These are phyloP conservation scores for Plotosus lineatus DNA, from an alignment of 2,113 vertebrate species.

Conservation along the genomic window DNA sequence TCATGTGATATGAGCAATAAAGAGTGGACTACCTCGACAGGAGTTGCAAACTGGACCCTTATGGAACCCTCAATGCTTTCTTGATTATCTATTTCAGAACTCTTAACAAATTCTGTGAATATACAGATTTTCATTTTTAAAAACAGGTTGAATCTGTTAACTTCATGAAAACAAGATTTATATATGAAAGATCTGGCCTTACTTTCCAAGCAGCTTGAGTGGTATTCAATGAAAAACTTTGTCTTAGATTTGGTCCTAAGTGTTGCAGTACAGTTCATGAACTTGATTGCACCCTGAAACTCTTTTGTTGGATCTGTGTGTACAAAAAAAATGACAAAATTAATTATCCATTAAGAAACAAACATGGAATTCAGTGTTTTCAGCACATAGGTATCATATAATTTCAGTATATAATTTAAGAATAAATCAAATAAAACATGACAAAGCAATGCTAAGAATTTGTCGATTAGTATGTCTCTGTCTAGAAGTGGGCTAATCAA, in stretches of 20 bases:
- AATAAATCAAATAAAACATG: not conserved
- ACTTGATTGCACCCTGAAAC: conserved; percentile 86
- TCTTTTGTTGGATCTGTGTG: conserved; percentile 79
- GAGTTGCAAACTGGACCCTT: conserved; percentile 84
- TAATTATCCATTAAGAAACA: not conserved
- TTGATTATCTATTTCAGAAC: conserved; percentile 88
- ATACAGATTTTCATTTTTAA: not conserved
- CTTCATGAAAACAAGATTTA: not conserved
- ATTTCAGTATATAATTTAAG: too few relatives aligned
- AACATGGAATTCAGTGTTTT: not conserved
- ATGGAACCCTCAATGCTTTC: conserved; percentile 82
- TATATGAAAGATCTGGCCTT: conserved; percentile 39
- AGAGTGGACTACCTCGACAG: conserved; percentile 81
- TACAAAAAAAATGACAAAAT: not conserved
- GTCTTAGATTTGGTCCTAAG: conserved; percentile 95
- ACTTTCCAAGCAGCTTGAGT: conserved; percentile 97
- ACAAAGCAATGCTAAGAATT: not conserved
- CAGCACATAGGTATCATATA: not conserved
- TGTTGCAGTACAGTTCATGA: conserved; percentile 84
- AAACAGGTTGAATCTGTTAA: not conserved
- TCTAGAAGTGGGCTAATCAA: not conserved
- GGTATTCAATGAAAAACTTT: conserved; percentile 94
- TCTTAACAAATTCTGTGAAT: conserved; percentile 87
- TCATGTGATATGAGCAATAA: not conserved
- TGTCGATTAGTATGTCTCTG: not conserved